Evolutionary conservation across 2,888 invertebrate species (phyloP), one percentile per base, ranked within the genome.

Genomic region (Coelopa pilipes): DNA sequence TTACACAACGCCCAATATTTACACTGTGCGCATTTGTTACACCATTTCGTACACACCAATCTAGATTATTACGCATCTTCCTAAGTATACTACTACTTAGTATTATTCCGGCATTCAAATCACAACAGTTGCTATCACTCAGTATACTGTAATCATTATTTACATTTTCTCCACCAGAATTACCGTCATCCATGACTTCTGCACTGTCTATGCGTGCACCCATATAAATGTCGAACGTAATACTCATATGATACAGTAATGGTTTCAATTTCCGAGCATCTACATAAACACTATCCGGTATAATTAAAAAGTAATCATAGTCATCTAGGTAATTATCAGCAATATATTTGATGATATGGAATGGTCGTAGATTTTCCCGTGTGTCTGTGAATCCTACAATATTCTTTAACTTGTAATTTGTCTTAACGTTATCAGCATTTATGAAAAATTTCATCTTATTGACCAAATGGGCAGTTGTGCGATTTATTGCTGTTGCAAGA

Each of bases 291-390:
- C 90, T 90, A 87, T 98, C 98, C 60, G 94, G 93, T 65, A 94
- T 91, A 68, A 99, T 89, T 85, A 96, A 94, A 88, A 97, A 98
- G 89, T 95, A 98, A 87, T 98, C 97, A 87, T 94, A 98, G 80
- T 94, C 94, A 81, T 97, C 93, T 50, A 94, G 88, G 88, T 94
- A 96, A 85, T 96, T 96, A 81, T 97, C 96, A 0, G 93, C 92
- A 13, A 98, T 92, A 85, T 97, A 97, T 85, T 96, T 96, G 62
- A 98, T 89, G 21, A 94, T 92, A 84, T 96, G 96, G 87, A 97
- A 95, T 0, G 96, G 95, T 79, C 94, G 91, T 17, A 95, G 89
- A 85, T 93, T 91, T 86, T 88, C 91, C 80, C 89, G 91, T 0
- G 92, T 93, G 85, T 96, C 96, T 0, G 95, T 94, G 84, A 97